These are phyloP conservation scores for Cinclus mexicanus DNA, from an alignment of 2,113 vertebrate genomes.

Conservation along the genomic window DNA sequence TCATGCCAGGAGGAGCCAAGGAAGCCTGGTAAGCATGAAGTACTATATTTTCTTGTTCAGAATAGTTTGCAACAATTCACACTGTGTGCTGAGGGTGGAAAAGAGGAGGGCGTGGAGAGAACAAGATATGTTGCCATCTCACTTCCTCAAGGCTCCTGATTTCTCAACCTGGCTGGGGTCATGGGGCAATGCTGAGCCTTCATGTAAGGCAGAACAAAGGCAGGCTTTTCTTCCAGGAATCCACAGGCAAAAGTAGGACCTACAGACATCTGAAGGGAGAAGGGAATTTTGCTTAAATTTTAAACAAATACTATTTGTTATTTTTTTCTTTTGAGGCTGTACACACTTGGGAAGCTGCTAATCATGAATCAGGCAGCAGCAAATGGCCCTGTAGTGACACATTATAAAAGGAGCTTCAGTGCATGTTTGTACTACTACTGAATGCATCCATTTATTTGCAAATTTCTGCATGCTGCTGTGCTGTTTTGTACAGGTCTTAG, in stretches of 20 bases:
- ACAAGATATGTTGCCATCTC: not conserved
- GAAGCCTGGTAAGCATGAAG: constrained; percentile 86
- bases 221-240: not conserved
- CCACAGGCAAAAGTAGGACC: not conserved
- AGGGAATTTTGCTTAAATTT: not conserved
- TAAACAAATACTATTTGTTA: not conserved
- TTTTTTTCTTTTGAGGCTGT: not conserved
- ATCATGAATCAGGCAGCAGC: not conserved
- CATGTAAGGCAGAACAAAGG: not conserved
- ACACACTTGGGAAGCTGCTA: not conserved
- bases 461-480: not conserved
- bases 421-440: not conserved
- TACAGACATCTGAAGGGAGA: not conserved
- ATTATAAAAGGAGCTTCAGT: not conserved
- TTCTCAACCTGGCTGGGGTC: not conserved
- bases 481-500: not conserved
- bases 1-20: constrained; percentile 95
- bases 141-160: constrained; percentile 34
- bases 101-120: not conserved
- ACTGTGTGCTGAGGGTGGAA: not conserved
- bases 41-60: rapidly evolving
- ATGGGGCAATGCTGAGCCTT: not conserved
- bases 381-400: not conserved
- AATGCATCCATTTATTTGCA: not conserved
- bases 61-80: not conserved